phyloP scores from a whole-genome alignment of 2,797 vertebrate genomes.

The Streptopelia turtur region DNA sequence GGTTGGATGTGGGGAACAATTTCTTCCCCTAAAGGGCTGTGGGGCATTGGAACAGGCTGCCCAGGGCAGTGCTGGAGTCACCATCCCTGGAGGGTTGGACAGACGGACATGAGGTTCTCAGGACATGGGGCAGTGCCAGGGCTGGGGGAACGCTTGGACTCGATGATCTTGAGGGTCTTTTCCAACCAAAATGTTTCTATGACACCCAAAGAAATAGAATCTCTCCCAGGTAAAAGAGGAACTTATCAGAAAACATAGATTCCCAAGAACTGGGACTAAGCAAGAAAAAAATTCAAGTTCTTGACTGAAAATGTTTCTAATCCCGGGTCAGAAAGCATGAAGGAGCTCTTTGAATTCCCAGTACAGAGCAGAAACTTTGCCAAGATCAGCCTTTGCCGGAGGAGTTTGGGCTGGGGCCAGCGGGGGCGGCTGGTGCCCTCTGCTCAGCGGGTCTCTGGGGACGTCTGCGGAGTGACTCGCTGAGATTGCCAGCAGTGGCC shows the following conservation, averaged over 20 bases:
- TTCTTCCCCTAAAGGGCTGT: no score
- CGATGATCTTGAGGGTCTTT: no score
- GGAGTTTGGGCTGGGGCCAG: background rate
- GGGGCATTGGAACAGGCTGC: no score
- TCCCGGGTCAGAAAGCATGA: background rate
- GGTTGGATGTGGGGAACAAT: no score
- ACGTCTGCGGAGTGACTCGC: background rate
- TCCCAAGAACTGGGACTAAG: background rate
- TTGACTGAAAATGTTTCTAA: background rate
- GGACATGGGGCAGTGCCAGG: no score
- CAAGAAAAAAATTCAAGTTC: background rate
- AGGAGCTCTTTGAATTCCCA: conserved; percentile 23
- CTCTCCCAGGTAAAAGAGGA: background rate
- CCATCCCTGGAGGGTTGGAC: no score
- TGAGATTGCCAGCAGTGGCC: background rate
- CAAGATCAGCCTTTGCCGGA: conserved; percentile 30
- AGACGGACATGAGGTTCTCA: no score
- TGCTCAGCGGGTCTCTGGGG: background rate
- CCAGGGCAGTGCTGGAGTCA: no score
- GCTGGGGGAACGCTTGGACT: no score
- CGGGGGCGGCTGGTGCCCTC: background rate
- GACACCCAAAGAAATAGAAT: background rate
- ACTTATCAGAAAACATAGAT: background rate
- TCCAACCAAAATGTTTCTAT: no score
- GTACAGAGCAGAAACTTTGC: conserved; percentile 30